Base-by-base conservation (phyloP, 2,797 vertebrate species). In the Rhincodon typus region DNA sequence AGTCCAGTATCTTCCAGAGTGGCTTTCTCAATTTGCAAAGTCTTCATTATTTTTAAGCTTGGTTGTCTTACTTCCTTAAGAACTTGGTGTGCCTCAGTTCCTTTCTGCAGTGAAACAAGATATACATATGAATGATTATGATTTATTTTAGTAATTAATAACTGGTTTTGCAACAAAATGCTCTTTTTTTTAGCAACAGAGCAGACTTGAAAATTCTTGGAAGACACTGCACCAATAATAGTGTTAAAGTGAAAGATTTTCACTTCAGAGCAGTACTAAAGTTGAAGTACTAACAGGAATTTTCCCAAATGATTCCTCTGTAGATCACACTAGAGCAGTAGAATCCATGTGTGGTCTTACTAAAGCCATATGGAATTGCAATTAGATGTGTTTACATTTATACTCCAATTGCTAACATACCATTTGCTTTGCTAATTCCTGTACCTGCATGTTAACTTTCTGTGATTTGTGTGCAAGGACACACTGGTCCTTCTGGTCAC, bases 1-100 rank as follows among this genome's bases (percentile, higher is more conserved):
- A 98, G 97, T 70, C 99, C 99, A 0, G 98, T 98, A 97, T 99
- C 99, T 96, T 99, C 99, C 96, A 98, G 97, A 0, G 98, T 98
- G 94, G 98, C 99, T 94, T 98, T 97, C 0, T 98, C 97, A 96
- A 99, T 98, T 0, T 97, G 99, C 97, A 99, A 96, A 0, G 98
- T 99, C 96, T 99, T 99, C 95, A 98, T 96, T 97, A 98, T 96
- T 96, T 98, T 98, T 96, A 98, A 97, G 2, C 95, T 96, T 13
- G 98, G 98, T 70, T 97, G 96, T 96, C 97, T 98, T 96, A 97
- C 97, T 96, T 98, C 98, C 50, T 98, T 97, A 86, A 98, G 97
- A n/a, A 95, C 96, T 97, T 82, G 96, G 97, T 96, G 96, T 88
- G 21, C 98, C 98, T 97, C 97, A 91, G 17, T 97, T 96, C 97